Evolutionary conservation across 2,888 invertebrate species (phyloP), one percentile per base, ranked within the genome.

Genomic region (Cantharis rufa): DNA sequence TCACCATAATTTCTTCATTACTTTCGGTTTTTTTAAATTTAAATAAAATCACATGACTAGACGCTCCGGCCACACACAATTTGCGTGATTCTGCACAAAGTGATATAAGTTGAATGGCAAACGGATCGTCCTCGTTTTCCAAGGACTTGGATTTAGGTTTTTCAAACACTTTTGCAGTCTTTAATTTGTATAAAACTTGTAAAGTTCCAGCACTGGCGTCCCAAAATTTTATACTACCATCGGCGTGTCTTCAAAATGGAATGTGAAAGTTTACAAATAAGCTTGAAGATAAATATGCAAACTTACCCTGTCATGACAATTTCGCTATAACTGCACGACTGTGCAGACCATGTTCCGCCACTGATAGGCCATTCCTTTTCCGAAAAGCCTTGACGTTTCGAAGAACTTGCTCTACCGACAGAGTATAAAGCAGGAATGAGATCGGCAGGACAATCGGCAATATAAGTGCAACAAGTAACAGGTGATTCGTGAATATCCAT

Each of bases 401-500:
- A 90, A 5, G 84, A 91, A 82, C 91, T 90, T 83, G 92, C 92
- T 82, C 93, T 90, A 70, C 97, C 99, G 83, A 98, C 98, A 70
- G 98, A 96, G 90, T 99, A 99, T 89, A 99, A 95, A 82, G 98
- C 98, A 77, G 98, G 98, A 87, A 99, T 98, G 87, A 99, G 91
- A 90, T 99, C 99, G 78, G 96, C 95, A 66, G 99, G 98, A 89
- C 98, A 99, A 90, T 99, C 98, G 75, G 98, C 98, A 88, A 98
- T 93, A 91, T 99, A 99, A 78, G 95, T 93, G 89, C 98, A 97
- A 90, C 96, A 96, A 75, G 99, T 99, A 86, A 99, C 98, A 18
- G 98, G 96, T 72, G 98, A 98, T 90, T 99, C 99, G 91, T 99
- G 99, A 83, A 99, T 92, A 90, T 99, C 99, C 98, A 99, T 98